phyloP scores from a whole-genome alignment of 2,797 vertebrate genomes.

The Macroramphosus scolopax region DNA sequence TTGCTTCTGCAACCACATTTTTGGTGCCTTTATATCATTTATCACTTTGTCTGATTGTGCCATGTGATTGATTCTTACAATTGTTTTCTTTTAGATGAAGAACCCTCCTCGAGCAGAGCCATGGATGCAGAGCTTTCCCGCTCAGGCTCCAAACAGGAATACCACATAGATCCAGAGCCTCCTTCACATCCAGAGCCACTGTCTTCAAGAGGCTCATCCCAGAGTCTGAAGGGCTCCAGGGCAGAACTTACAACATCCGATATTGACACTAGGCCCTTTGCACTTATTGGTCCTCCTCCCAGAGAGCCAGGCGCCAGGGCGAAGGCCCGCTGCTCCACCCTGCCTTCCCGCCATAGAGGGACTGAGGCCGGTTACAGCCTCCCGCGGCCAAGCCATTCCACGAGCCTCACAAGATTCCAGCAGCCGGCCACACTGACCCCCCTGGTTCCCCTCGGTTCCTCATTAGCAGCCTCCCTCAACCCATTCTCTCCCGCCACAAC shows the following conservation, averaged over 20 bases:
- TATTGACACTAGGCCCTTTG: constrained; percentile 34
- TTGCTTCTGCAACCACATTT: too few relatives aligned
- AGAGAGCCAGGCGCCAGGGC: constrained; percentile 54
- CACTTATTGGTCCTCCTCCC: constrained; percentile 66
- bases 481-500: constrained; percentile 17
- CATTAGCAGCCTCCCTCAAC: constrained; percentile 21
- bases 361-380: constrained; percentile 60
- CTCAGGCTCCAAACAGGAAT: constrained; percentile 37
- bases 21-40: background rate
- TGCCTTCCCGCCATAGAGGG: constrained; percentile 72
- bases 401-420: constrained; percentile 73
- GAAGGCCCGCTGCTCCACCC: constrained; percentile 75
- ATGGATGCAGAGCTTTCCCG: constrained; percentile 25
- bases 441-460: constrained; percentile 37
- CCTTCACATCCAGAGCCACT: constrained; percentile 16
- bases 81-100: constrained; percentile 52
- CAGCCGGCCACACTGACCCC: constrained; percentile 41
- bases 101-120: constrained; percentile 14
- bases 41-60: background rate
- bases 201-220: constrained; percentile 48
- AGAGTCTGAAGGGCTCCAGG: constrained; percentile 48
- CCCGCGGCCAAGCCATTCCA: constrained; percentile 73
- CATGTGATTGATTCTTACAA: background rate
- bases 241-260: constrained; percentile 30
- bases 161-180: constrained; percentile 26